phyloP scores from a whole-genome alignment of 2,888 invertebrate genomes.

The Chrysolina haemoptera region DNA sequence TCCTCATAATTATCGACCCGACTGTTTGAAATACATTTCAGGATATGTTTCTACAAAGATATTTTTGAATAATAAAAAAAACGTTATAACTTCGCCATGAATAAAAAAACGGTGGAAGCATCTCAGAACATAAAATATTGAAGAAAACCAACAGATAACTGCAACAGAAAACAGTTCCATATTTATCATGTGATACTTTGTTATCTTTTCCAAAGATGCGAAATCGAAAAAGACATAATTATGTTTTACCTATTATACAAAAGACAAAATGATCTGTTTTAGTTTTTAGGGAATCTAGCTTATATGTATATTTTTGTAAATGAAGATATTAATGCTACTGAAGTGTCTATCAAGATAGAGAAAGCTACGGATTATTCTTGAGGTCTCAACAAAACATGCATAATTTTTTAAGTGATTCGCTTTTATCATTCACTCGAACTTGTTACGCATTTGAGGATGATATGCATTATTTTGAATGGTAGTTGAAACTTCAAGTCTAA shows the following conservation, averaged over 20 bases:
- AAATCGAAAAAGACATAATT: background rate
- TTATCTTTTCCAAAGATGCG: too few species aligned
- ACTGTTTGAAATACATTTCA: background rate
- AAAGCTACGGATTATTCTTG: background rate
- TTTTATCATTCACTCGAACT: too few species aligned
- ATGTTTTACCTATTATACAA: background rate
- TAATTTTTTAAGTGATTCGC: too few species aligned
- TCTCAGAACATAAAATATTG: too few species aligned
- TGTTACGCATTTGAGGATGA: too few species aligned
- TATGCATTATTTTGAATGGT: background rate
- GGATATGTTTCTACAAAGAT: background rate
- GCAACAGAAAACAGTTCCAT: too few species aligned
- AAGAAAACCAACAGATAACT: too few species aligned
- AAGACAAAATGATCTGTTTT: background rate
- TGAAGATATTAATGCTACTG: background rate
- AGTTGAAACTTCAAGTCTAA: too few species aligned
- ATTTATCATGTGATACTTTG: too few species aligned
- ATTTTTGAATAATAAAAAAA: background rate
- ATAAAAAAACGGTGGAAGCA: background rate
- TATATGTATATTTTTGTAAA: background rate
- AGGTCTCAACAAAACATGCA: background rate
- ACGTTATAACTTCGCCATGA: background rate
- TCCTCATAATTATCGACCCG: background rate
- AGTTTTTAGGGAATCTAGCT: background rate
- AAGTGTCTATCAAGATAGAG: background rate